Evolutionary conservation across 1,140 invertebrate species (phyloP).

Genomic region (Oreohelix idahoensis): DNA sequence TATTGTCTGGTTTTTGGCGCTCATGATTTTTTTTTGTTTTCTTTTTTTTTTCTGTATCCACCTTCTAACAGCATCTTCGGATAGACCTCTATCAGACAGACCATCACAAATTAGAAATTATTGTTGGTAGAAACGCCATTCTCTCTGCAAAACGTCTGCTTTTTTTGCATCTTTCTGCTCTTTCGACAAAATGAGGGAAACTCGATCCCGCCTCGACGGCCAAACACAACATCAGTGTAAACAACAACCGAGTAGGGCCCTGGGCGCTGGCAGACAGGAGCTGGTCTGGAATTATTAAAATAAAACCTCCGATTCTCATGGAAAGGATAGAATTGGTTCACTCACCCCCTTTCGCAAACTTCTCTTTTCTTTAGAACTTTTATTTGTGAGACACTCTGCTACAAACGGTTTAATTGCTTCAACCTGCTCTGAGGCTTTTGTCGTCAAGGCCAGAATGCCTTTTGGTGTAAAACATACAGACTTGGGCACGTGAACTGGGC

Average conservation of each 20-base stretch:
- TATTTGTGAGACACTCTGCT: neutral
- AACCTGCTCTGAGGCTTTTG: neutral
- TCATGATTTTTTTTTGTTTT: no score
- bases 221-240: constrained; percentile 28
- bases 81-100: no score
- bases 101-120: no score
- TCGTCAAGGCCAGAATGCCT: neutral
- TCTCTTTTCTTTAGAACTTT: neutral
- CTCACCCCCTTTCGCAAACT: neutral
- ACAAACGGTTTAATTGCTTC: neutral
- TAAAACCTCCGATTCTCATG: constrained; percentile 6
- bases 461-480: neutral
- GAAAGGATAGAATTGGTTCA: constrained; percentile 21
- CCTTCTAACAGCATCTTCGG: no score
- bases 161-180: constrained; percentile 17
- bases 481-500: neutral
- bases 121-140: no score
- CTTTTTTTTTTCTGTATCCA: no score
- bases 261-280: neutral
- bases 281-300: constrained; percentile 4
- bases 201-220: constrained; percentile 8
- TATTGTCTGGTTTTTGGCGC: no score
- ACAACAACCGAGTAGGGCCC: neutral
- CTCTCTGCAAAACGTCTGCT: neutral
- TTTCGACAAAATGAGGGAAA: constrained; percentile 22